phyloP scores from a whole-genome alignment of 2,888 invertebrate species.

The Volucella inflata region DNA sequence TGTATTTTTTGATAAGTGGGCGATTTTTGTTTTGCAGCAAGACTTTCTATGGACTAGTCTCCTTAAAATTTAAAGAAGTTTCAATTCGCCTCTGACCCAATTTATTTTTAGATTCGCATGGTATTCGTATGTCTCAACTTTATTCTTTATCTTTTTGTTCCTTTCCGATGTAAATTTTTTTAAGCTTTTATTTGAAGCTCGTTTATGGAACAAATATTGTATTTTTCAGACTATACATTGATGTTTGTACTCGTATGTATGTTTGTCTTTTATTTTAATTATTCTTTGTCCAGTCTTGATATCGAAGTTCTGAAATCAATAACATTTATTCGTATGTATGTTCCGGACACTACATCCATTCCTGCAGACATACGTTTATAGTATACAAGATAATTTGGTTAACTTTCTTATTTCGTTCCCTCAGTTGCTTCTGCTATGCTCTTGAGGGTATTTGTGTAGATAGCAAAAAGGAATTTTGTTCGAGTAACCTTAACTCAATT shows the following conservation, averaged over 20 bases:
- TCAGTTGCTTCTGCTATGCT: background rate
- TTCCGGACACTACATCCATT: no score
- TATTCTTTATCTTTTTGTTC: background rate
- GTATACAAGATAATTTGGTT: background rate
- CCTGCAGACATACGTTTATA: no score
- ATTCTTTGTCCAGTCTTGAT: conserved; percentile 4
- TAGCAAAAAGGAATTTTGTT: background rate
- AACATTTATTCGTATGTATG: no score
- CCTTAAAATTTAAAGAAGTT: conserved; percentile 42
- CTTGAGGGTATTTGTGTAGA: background rate
- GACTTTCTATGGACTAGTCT: conserved; percentile 42
- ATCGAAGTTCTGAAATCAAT: conserved; percentile 30
- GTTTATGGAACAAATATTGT: conserved; percentile 4
- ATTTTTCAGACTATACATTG: no score
- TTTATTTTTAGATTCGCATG: conserved; percentile 42
- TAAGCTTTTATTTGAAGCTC: background rate
- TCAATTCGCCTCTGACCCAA: conserved; percentile 51
- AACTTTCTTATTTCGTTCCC: conserved; percentile 3
- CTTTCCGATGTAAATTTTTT: background rate
- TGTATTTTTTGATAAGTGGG: background rate
- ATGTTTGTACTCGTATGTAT: conserved; percentile 24
- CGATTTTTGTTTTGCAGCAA: conserved; percentile 17
- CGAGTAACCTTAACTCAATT: conserved; percentile 33
- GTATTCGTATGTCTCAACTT: conserved; percentile 12
- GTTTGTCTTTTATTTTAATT: background rate